These are phyloP conservation scores for Dorcus parallelipipedus DNA, from an alignment of 2,888 invertebrate species.

Conservation along the genomic window DNA sequence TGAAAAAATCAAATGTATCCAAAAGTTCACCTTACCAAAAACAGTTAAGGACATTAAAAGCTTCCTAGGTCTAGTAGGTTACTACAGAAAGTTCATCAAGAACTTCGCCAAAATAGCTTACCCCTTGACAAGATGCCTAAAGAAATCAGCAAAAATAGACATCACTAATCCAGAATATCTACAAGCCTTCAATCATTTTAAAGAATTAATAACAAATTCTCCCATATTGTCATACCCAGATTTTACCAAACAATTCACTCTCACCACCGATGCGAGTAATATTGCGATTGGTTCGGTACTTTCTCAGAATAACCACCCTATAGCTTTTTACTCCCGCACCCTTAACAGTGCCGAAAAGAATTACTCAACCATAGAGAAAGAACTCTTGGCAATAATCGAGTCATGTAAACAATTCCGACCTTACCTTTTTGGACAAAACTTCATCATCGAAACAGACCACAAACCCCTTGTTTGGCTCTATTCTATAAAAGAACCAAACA, in stretches of 20 bases:
- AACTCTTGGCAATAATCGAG: slow-evolving; percentile 6
- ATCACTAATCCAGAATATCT: slow-evolving; percentile 4
- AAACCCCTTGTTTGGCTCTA: slow-evolving; percentile 16
- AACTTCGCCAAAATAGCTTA: slow-evolving; percentile 7
- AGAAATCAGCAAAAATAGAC: slow-evolving; percentile 2
- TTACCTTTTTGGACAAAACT: slow-evolving; percentile 10
- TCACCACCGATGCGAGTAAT: slow-evolving; percentile 19
- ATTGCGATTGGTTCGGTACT: slow-evolving; percentile 20
- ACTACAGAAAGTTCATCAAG: no score
- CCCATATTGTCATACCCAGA: slow-evolving; percentile 19
- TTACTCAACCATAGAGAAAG: slow-evolving; percentile 6
- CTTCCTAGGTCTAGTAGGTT: neutral
- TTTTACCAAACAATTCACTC: slow-evolving; percentile 17
- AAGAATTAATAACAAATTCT: slow-evolving; percentile 16
- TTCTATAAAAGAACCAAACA: slow-evolving; percentile 11
- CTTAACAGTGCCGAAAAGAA: neutral
- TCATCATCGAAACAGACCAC: slow-evolving; percentile 16
- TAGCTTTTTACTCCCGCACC: slow-evolving; percentile 19
- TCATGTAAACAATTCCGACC: slow-evolving; percentile 9
- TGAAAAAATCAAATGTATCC: slow-evolving; percentile 3
- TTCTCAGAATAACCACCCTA: slow-evolving; percentile 11
- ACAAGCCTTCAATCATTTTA: slow-evolving; percentile 7
- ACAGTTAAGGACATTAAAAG: neutral
- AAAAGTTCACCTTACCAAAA: slow-evolving; percentile 13
- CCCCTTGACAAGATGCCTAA: neutral